phyloP scores from a whole-genome alignment of 1,140 invertebrate genomes.

The Apis cerana region DNA sequence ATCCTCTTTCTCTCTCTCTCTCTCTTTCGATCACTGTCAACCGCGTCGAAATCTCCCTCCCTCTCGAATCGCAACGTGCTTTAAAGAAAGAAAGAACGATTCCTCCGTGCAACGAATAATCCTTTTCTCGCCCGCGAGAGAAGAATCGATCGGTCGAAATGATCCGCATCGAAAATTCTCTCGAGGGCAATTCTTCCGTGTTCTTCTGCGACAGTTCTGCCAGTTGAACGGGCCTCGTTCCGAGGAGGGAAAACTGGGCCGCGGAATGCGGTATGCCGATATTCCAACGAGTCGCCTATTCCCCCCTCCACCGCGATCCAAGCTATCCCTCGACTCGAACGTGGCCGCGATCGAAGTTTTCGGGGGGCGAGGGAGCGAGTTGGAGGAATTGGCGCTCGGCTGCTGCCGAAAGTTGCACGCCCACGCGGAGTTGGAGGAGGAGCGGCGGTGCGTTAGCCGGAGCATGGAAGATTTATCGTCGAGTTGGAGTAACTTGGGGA shows the following conservation, averaged over 20 bases:
- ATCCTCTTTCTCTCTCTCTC: background rate
- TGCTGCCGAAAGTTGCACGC: background rate
- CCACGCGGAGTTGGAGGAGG: background rate
- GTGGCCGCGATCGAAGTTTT: no score
- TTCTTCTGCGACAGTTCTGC: no score
- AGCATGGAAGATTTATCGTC: conserved; percentile 21
- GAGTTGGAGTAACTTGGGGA: background rate
- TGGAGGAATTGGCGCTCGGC: no score
- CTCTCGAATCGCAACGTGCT: no score
- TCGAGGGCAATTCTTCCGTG: background rate
- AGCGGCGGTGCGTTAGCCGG: background rate
- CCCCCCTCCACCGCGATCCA: background rate
- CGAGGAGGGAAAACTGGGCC: conserved; percentile 38
- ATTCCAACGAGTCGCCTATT: conserved; percentile 29
- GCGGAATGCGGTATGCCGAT: conserved; percentile 37
- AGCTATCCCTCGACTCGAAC: background rate
- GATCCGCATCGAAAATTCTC: no score
- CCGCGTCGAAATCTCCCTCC: background rate
- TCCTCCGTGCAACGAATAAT: no score
- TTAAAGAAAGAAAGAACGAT: no score
- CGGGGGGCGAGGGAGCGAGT: no score
- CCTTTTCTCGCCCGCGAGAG: no score
- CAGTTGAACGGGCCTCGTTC: background rate
- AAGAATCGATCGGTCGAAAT: no score
- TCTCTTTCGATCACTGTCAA: no score